Evolutionary conservation across 2,113 vertebrate species (phyloP).

Genomic region (Indicator indicator): DNA sequence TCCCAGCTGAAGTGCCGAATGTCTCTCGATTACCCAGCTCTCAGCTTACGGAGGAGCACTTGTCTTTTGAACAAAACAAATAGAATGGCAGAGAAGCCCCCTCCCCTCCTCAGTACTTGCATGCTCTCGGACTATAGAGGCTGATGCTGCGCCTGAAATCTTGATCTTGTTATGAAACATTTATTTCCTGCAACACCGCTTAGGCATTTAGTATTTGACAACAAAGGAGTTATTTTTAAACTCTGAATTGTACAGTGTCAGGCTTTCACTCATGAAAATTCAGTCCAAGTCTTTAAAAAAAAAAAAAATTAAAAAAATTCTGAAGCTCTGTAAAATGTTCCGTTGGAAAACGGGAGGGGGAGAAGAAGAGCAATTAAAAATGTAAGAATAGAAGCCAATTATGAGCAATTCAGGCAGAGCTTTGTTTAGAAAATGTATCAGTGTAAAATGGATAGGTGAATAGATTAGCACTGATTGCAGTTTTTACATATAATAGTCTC

Average conservation of each 20-base stretch:
- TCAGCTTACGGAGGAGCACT: conserved; percentile 9
- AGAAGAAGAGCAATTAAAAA: conserved; percentile 69
- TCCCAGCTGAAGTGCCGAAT: conserved; percentile 50
- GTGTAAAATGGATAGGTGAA: conserved; percentile 74
- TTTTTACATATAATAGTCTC: conserved; percentile 75
- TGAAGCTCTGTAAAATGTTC: conserved; percentile 27
- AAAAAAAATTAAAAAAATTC: background rate
- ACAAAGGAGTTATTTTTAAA: conserved; percentile 35
- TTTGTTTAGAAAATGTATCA: conserved; percentile 77
- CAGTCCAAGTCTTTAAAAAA: background rate
- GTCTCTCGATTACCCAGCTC: conserved; percentile 31
- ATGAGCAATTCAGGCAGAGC: conserved; percentile 70
- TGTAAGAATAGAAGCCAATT: conserved; percentile 77
- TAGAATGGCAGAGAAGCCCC: background rate
- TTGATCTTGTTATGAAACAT: conserved; percentile 43
- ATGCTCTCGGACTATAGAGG: background rate
- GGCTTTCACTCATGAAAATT: conserved; percentile 60
- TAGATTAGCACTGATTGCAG: conserved; percentile 76
- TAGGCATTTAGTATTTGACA: conserved; percentile 56
- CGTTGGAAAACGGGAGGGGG: conserved; percentile 35
- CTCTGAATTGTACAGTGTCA: conserved; percentile 10
- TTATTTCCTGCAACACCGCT: conserved; percentile 34
- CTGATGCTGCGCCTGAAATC: background rate
- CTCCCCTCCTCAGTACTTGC: background rate
- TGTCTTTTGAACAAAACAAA: background rate